A percentile compares a stretch with the other conserved stretches of the same genome.
Evolutionary conservation across 2,888 invertebrate genomes (phyloP).

Genomic region (Aleiodes alternator): DNA sequence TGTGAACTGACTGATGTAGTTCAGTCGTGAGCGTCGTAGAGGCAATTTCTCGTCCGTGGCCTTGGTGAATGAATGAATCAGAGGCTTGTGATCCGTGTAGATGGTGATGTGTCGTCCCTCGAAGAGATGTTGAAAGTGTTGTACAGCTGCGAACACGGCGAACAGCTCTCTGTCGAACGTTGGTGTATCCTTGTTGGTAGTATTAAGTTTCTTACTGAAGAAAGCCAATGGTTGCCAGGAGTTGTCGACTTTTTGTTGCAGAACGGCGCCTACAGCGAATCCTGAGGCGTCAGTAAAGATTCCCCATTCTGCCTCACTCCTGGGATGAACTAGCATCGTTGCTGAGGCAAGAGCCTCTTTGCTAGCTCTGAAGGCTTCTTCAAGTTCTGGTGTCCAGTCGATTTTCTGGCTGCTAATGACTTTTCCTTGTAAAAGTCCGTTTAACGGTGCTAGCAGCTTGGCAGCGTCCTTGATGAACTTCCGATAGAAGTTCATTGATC

Average conservation of each 20-base stretch:
- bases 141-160: slow-evolving; percentile 29
- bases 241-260: slow-evolving; percentile 1
- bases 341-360: slow-evolving; percentile 4
- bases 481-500: slow-evolving; percentile 8
- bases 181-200: not conserved
- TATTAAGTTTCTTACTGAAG: not conserved
- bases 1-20: slow-evolving; percentile 7
- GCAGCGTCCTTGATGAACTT: slow-evolving; percentile 4
- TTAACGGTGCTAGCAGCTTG: not conserved
- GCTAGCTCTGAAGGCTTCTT: not conserved
- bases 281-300: slow-evolving; percentile 29
- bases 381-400: not conserved
- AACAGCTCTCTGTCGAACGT: slow-evolving; percentile 53
- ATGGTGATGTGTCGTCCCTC: slow-evolving; percentile 39
- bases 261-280: slow-evolving; percentile 33
- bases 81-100: slow-evolving; percentile 42
- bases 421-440: not conserved
- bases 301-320: slow-evolving; percentile 19
- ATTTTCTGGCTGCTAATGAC: not conserved
- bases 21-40: not conserved
- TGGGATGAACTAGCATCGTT: not conserved
- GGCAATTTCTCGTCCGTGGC: not conserved
- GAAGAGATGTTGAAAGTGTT: slow-evolving; percentile 32
- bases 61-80: slow-evolving; percentile 36
- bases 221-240: slow-evolving; percentile 14